phyloP scores from a whole-genome alignment of 2,113 vertebrate species.

The Mesoclemmys tuberculata region DNA sequence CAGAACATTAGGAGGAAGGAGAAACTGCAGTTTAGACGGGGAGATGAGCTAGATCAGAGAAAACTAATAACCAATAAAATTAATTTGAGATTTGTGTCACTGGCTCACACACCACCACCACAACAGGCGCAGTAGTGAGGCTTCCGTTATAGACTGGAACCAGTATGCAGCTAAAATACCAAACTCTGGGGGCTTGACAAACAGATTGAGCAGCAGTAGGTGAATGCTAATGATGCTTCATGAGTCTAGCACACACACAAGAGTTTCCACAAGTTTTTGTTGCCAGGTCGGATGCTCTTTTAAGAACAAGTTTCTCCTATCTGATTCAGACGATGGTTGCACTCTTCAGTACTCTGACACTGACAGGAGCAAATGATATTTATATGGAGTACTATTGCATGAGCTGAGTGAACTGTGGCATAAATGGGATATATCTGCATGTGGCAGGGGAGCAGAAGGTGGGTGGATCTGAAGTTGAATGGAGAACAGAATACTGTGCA shows the following conservation, averaged over 20 bases:
- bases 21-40: background rate
- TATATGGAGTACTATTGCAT: background rate
- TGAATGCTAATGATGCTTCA: background rate
- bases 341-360: background rate
- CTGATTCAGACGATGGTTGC: rapidly evolving
- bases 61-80: no score
- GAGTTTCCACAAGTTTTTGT: background rate
- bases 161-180: rapidly evolving
- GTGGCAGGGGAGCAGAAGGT: background rate
- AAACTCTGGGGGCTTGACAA: background rate
- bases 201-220: background rate
- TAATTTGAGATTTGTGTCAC: background rate
- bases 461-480: background rate
- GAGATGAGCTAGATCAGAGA: background rate
- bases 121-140: background rate
- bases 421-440: background rate
- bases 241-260: background rate
- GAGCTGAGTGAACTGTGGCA: background rate
- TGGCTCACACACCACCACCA: background rate
- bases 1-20: rapidly evolving
- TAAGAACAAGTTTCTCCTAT: background rate
- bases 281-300: background rate
- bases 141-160: rapidly evolving
- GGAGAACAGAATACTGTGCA: background rate
- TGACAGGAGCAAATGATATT: background rate